Evolutionary conservation across 2,113 vertebrate genomes (phyloP).

Genomic region (Channa argus): DNA sequence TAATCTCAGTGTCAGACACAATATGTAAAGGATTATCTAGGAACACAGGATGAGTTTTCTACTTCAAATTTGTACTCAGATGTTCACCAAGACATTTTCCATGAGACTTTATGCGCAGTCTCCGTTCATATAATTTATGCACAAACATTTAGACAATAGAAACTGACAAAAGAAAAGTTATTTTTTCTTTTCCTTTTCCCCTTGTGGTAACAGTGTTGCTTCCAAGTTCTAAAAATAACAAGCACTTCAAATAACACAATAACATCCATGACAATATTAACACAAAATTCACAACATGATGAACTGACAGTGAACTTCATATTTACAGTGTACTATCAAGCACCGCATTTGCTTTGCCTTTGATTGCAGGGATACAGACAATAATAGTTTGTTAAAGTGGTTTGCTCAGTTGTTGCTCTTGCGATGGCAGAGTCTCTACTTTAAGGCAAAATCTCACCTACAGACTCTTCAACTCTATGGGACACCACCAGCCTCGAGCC

Average conservation of each 20-base stretch:
- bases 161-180: neutral
- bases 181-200: neutral
- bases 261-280: slow-evolving; percentile 17
- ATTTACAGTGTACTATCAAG: slow-evolving; percentile 4
- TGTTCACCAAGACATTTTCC: neutral
- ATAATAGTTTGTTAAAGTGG: slow-evolving; percentile 38
- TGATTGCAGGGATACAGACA: slow-evolving; percentile 13
- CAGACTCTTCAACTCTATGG: slow-evolving; percentile 33
- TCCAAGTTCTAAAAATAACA: slow-evolving; percentile 47
- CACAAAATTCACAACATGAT: slow-evolving; percentile 24
- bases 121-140: neutral
- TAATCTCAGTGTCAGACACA: neutral
- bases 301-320: slow-evolving; percentile 21
- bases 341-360: slow-evolving; percentile 25
- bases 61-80: neutral
- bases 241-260: slow-evolving; percentile 6
- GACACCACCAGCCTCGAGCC: slow-evolving; percentile 38
- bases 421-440: slow-evolving; percentile 27
- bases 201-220: slow-evolving; percentile 7
- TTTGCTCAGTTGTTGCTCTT: slow-evolving; percentile 18
- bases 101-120: neutral
- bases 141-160: no score
- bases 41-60: neutral
- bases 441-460: slow-evolving; percentile 33
- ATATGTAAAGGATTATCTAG: no score